These are phyloP conservation scores for Micrasema longulum DNA, from an alignment of 1,140 invertebrate genomes.

Conservation along the genomic window DNA sequence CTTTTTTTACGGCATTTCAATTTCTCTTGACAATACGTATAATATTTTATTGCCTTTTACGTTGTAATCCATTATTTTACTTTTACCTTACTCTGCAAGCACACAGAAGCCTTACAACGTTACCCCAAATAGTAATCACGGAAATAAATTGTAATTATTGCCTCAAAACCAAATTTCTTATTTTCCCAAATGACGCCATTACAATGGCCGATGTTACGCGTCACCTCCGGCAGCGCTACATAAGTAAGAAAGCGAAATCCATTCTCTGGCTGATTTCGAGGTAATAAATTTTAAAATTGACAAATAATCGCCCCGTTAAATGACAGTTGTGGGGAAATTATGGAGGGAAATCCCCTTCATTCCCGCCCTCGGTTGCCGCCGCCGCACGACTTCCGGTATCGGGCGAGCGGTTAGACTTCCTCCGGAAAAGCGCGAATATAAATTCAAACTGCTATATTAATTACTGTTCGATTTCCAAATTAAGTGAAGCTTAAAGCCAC, in stretches of 20 bases:
- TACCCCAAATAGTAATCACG: too few relatives aligned
- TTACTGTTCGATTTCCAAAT: conserved; percentile 42
- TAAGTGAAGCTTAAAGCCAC: not conserved
- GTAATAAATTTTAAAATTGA: conserved; percentile 39
- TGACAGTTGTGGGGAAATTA: conserved; percentile 33
- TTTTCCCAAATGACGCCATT: too few relatives aligned
- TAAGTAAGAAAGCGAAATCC: conserved; percentile 14
- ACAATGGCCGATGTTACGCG: too few relatives aligned
- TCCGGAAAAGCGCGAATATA: conserved; percentile 44
- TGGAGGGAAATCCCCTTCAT: conserved; percentile 64
- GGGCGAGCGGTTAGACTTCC: conserved; percentile 44
- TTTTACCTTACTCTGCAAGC: too few relatives aligned
- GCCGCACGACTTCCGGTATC: conserved; percentile 29
- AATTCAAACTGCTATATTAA: conserved; percentile 49
- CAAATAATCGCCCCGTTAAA: conserved; percentile 33
- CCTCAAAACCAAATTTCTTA: too few relatives aligned
- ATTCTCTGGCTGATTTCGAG: not conserved
- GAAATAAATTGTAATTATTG: too few relatives aligned
- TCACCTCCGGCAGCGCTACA: not conserved
- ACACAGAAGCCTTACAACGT: too few relatives aligned
- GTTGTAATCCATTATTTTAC: too few relatives aligned
- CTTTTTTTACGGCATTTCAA: too few relatives aligned
- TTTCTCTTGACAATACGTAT: too few relatives aligned
- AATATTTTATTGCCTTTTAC: too few relatives aligned
- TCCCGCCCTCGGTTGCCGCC: conserved; percentile 54